These are phyloP conservation scores for Drosophila mauritiana DNA, from an alignment of 1,140 invertebrate species.

Conservation along the genomic window DNA sequence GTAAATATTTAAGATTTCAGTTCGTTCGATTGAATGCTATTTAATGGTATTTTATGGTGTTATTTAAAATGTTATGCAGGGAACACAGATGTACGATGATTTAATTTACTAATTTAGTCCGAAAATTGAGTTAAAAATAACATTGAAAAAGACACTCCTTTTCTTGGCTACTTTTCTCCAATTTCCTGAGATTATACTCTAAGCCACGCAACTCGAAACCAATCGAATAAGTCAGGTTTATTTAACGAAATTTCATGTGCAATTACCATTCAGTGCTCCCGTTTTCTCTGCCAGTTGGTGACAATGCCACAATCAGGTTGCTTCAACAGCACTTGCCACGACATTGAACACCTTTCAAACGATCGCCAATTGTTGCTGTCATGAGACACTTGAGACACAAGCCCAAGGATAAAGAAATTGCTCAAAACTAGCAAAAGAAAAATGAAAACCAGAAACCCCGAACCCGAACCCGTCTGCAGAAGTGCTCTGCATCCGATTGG, in stretches of 20 bases:
- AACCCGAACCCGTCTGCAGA: constrained; percentile 35
- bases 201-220: constrained; percentile 2
- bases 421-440: neutral
- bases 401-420: constrained; percentile 14
- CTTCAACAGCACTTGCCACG: constrained; percentile 26
- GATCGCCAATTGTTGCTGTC: constrained; percentile 36
- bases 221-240: constrained; percentile 29
- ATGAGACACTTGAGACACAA: constrained; percentile 40
- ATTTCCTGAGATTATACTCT: too few relatives aligned
- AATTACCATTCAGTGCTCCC: constrained; percentile 34
- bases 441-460: neutral
- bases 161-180: neutral
- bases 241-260: constrained; percentile 23
- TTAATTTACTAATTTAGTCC: too few relatives aligned
- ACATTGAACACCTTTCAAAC: constrained; percentile 55
- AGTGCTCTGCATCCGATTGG: constrained; percentile 58
- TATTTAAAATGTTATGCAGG: too few relatives aligned
- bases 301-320: constrained; percentile 21
- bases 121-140: too few relatives aligned
- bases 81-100: too few relatives aligned
- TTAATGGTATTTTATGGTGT: too few relatives aligned
- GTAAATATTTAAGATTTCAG: neutral
- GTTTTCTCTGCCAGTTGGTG: constrained; percentile 16
- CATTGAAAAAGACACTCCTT: neutral
- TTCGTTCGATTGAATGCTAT: neutral